phyloP scores from a whole-genome alignment of 2,797 vertebrate genomes.

The Enteromius paludinosus region DNA sequence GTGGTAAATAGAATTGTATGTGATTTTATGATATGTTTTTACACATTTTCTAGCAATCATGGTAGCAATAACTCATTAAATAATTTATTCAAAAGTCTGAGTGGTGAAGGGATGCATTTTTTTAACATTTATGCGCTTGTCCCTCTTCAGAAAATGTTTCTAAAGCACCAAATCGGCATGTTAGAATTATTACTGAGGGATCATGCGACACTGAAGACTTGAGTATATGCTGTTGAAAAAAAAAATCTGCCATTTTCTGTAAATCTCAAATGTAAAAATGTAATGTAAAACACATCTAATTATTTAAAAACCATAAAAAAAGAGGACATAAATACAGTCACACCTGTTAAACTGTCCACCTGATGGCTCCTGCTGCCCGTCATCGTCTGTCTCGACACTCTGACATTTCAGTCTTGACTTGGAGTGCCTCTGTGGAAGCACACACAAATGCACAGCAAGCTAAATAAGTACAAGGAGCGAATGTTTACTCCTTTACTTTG shows the following conservation, averaged over 20 bases:
- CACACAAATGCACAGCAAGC: conserved; percentile 26
- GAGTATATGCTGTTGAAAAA: not conserved
- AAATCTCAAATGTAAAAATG: not conserved
- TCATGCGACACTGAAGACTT: not conserved
- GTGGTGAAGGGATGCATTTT: not conserved
- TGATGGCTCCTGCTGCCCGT: conserved; percentile 77
- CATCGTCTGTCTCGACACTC: conserved; percentile 87
- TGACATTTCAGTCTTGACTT: conserved; percentile 87
- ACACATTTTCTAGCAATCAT: not conserved
- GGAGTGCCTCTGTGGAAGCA: conserved; percentile 82
- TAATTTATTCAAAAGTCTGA: not conserved
- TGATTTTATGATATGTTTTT: not conserved
- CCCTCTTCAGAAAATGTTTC: not conserved
- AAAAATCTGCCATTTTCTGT: not conserved
- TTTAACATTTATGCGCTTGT: not conserved
- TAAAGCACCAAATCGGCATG: not conserved
- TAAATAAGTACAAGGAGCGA: conserved; percentile 26
- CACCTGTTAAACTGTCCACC: conserved; percentile 89
- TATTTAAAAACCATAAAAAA: not conserved
- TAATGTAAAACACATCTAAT: not conserved
- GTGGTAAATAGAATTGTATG: not conserved
- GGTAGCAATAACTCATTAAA: not conserved
- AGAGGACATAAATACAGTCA: conserved; percentile 8
- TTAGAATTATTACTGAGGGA: not conserved
- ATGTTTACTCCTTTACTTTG: conserved; percentile 19